Percentiles rank a stretch among this genome's conserved stretches.
Conservation (phyloP, 2,113 vertebrate genomes). For the Polyodon spathula region DNA sequence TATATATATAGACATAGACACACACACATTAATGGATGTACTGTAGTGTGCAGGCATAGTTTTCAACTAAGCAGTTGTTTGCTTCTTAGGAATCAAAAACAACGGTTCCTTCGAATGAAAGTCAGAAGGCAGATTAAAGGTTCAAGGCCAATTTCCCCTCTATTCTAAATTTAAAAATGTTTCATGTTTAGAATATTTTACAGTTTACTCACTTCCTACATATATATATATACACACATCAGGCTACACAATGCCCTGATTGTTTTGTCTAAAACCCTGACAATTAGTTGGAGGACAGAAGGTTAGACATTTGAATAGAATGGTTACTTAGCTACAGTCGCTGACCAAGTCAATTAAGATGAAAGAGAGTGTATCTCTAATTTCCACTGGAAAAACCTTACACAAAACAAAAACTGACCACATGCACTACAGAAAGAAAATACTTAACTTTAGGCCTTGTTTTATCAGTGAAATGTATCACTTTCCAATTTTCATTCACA, state of each 20-base stretch:
- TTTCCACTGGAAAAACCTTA: too few relatives aligned
- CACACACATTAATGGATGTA: too few relatives aligned
- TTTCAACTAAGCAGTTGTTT: too few relatives aligned
- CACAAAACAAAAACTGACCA: too few relatives aligned
- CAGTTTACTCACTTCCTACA: constrained; percentile 1
- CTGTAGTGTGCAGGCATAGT: too few relatives aligned
- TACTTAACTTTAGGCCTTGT: too few relatives aligned
- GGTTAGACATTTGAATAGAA: neutral
- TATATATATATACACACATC: neutral
- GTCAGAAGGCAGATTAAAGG: neutral
- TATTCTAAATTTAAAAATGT: neutral
- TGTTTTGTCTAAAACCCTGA: neutral
- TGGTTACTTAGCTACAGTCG: neutral
- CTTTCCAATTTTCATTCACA: too few relatives aligned
- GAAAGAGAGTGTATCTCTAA: too few relatives aligned
- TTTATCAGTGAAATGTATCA: too few relatives aligned
- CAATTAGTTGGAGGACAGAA: constrained; percentile 2
- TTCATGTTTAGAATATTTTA: constrained; percentile 7
- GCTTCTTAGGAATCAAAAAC: neutral
- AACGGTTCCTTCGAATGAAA: neutral
- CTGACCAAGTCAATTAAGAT: neutral
- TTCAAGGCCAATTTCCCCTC: neutral
- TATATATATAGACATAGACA: too few relatives aligned
- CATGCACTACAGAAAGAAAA: too few relatives aligned
- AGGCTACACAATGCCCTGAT: neutral